Base-by-base conservation (phyloP, 2,113 vertebrate genomes). In the Pterophyllum scalare region DNA sequence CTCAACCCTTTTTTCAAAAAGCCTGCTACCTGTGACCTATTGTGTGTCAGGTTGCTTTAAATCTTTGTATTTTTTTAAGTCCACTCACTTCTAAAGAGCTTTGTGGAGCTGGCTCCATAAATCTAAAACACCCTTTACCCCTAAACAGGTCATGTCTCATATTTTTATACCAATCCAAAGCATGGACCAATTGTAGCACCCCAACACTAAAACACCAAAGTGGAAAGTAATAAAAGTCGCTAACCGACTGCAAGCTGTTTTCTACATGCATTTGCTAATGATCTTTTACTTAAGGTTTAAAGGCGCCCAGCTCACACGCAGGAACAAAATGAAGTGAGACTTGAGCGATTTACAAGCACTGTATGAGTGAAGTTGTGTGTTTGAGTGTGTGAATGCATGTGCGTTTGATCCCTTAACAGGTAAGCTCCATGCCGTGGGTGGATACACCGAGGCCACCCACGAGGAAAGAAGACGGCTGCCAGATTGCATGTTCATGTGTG, bases 1-100 rank as follows among this genome's bases (percentile, higher is more conserved):
- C 58, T 56, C 54, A 26, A 6, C 38, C 38, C 31, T 6, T 59
- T 81, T 79, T 64, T 64, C 38, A 57, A 78, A 80, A 72, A 84
- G 86, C 19, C 7, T 17, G 52, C 20, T 83, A 80, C 91, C 88
- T 84, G 54, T 80, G 83, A 91, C 90, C 84, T 49, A 49, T 62
- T 9, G 24, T 52, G 91, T 88, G 91, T 94, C 89, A 67, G 43
- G 85, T 93, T 88, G 49, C 90, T 76, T 88, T 86, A 79, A 92
- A 92, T 89, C 87, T 75, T 60, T 35, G 78, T 3, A 13, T 82
- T 83, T 83, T 90, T 77, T 65, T 6, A 67, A 84, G 90, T 79
- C 80, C 59, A 58, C 43, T 56, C 60, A 33, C 31, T 38, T 7
- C 72, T 79, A 77, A 89, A 79, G 76, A 91, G 85, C 80, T 82